Evolutionary conservation across 2,797 vertebrate species (phyloP), one percentile per base, ranked within the genome.

Genomic region (Acomys russatus): DNA sequence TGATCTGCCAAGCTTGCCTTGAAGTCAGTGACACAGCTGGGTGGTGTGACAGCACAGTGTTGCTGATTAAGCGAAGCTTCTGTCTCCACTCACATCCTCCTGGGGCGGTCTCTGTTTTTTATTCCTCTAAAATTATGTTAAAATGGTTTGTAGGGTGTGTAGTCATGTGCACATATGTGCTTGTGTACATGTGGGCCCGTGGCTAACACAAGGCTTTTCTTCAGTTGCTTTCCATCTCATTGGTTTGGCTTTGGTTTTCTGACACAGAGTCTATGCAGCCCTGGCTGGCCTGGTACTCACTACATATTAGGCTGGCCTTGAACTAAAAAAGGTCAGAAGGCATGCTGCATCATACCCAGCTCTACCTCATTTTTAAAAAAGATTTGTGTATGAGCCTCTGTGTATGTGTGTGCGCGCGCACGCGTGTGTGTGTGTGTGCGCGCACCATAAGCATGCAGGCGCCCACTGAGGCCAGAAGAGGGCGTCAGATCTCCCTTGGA

Each of bases 91-190:
- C 17, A 9, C 74, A 33, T 30, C 56, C 64, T 44, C 17, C 17
- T 33, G 30, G 11, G 56, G 17, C n/a, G 84, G 88, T 85, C 38
- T 85, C 79, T 56, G 38, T 84, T n/a, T 96, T 93, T 93, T 85
- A 91, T 68, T 33, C 30, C 23, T 91, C 9, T 93, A 85, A 90
- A 89, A 61, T 25, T 51, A 33, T 59, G 70, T 94, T 84, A 2
- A 61, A 66, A 61, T 66, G 30, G 22, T 56, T 74, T 44, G 11
- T 12, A 70, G 20, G 49, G n/a, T 70, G 33, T 56, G 3, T 20
- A 33, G 51, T 35, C 73, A 38, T 3, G n/a, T 25, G 44, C 49
- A 71, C 22, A 28, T 35, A n/a, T 25, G 17, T n/a, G 64, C 30
- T n/a, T n/a, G 20, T n/a, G 20, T 11, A 30, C 35, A 11, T 64